Conservation (phyloP, 2,113 vertebrate genomes). For the Gymnorhina tibicen region DNA sequence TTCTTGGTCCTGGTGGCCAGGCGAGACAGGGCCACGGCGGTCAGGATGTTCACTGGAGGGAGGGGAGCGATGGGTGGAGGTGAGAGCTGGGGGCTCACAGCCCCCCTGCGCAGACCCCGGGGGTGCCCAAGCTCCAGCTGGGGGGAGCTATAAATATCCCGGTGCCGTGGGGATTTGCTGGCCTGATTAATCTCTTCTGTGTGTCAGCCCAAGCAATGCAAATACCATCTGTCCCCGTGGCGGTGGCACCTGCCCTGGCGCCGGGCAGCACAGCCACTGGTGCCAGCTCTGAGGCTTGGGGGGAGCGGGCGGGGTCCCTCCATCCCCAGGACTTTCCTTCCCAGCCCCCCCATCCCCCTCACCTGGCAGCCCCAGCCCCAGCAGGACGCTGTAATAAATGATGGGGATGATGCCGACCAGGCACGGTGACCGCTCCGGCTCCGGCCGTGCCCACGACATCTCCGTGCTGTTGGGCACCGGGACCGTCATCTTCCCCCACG, state of each 20-base stretch:
- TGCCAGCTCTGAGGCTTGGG: background rate
- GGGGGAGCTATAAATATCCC: background rate
- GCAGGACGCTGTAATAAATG: constrained; percentile 87
- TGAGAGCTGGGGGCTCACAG: background rate
- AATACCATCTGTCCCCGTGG: constrained; percentile 37
- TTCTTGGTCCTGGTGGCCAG: constrained; percentile 85
- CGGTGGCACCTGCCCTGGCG: background rate
- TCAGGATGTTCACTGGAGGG: constrained; percentile 85
- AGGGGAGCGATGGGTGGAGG: background rate
- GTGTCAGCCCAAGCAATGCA: background rate
- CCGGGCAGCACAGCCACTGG: background rate
- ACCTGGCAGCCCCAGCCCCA: constrained; percentile 91
- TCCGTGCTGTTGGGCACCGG: constrained; percentile 71
- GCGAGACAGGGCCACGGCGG: constrained; percentile 78
- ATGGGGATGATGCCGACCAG: constrained; percentile 81
- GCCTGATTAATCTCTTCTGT: constrained; percentile 1
- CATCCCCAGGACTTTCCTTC: background rate
- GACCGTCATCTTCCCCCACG: constrained; percentile 41
- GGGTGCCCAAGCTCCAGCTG: background rate
- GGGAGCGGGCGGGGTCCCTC: background rate
- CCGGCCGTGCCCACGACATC: background rate
- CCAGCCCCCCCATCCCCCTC: background rate
- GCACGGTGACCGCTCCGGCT: constrained; percentile 75
- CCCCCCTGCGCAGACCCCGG: fast-evolving
- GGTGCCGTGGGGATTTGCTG: background rate